Base-by-base conservation (phyloP, 2,888 invertebrate species). In the Thereva nobilitata region DNA sequence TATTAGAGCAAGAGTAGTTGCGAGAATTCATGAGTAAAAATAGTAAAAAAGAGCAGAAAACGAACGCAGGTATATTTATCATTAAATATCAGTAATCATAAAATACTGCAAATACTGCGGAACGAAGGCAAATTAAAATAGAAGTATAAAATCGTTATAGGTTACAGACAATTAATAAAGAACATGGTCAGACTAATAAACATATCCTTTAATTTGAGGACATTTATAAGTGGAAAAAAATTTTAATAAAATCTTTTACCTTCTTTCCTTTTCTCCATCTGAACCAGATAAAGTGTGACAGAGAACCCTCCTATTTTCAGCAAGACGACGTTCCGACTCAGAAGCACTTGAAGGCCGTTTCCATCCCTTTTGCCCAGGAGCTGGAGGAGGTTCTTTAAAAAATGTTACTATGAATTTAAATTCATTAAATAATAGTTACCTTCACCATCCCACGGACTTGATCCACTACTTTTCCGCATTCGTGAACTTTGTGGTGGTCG, bases 301-400 rank as follows among this genome's bases (percentile, higher is more conserved):
- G 56, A 78, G 66, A 1, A 71, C 73, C 3, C 80, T 72, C 4
- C 80, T 74, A 67, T 76, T 78, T 70, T 80, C 80, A 37, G 67
- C 23, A 53, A 79, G 67, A 45, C 85, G 82, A 74, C 84, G 84
- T 63, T 70, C 70, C 1, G 84, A 83, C 73, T 86, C 86, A 0
- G 85, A 83, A 1, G 85, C 85, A 74, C 86, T 86, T 10, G 84
- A 83, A 1, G 86, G 86, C 52, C 86, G 78, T 72, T 85, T 84
- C 85, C 85, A 85, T 44, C 77, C 74, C 56, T 81, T 81, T 66
- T 79, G 79, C 0, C 76, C 77, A 4, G 77, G 75, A 45, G 73
- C 40, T 45, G 63, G 37, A 12, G 70, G 57, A 47, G 70, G 70
- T 23, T 38, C 10, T 44, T n/a, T 5, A 34, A 10, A 40, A 53